A percentile compares a stretch with the other conserved stretches of the same genome.
Evolutionary conservation across 2,113 vertebrate species (phyloP).

Genomic region (Eulemur macaco): DNA sequence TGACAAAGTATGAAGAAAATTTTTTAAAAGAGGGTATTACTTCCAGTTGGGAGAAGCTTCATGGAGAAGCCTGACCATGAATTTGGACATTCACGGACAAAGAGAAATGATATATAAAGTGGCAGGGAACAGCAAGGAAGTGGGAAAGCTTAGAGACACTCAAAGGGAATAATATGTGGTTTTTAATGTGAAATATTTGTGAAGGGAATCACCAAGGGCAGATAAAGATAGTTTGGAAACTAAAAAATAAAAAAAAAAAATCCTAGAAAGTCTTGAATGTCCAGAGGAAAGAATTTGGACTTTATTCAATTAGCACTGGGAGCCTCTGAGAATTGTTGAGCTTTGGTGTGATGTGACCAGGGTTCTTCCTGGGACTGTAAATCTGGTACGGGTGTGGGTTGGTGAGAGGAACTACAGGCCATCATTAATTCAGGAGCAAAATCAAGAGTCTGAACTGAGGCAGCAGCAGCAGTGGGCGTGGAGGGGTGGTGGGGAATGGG

Average conservation of each 20-base stretch:
- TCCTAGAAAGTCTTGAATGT: neutral
- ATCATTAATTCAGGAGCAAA: neutral
- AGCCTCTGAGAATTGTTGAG: neutral
- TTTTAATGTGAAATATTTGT: neutral
- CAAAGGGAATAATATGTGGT: neutral
- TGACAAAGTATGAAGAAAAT: neutral
- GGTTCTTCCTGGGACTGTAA: neutral
- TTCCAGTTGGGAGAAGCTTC: neutral
- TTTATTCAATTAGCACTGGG: neutral
- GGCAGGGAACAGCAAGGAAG: neutral
- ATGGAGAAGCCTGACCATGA: neutral
- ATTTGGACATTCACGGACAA: neutral
- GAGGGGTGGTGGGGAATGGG: too few species aligned
- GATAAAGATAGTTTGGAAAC: neutral
- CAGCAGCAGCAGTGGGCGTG: neutral
- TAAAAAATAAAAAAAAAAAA: neutral
- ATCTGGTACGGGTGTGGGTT: neutral
- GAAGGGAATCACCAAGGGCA: neutral
- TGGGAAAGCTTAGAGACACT: neutral
- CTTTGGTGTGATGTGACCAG: neutral
- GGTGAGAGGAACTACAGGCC: neutral
- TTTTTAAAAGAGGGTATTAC: neutral
- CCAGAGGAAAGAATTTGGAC: neutral
- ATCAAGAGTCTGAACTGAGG: neutral
- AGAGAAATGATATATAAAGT: neutral